A percentile compares a stretch with the other conserved stretches of the same genome.
Conservation (phyloP, 2,113 vertebrate genomes). For the Paraplagusia blochii region DNA sequence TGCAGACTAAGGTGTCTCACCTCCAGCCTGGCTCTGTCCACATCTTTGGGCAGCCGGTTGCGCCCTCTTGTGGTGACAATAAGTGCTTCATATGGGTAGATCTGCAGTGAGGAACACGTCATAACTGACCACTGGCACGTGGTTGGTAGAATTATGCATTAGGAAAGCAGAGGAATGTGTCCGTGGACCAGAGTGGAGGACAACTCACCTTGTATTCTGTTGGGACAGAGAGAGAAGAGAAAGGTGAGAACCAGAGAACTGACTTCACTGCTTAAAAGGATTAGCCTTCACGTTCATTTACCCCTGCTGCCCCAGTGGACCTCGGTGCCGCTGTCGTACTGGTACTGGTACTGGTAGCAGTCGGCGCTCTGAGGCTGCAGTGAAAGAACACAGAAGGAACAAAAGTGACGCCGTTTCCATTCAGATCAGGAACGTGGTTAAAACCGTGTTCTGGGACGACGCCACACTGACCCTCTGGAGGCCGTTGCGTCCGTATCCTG, state of each 20-base stretch:
- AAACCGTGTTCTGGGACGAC: neutral
- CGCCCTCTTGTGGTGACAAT: constrained; percentile 95
- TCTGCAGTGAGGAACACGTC: constrained; percentile 64
- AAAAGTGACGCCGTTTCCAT: neutral
- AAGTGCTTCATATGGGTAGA: constrained; percentile 93
- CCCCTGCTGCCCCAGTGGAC: constrained; percentile 97
- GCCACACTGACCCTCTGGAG: constrained; percentile 84
- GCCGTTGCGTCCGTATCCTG: constrained; percentile 92
- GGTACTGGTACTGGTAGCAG: constrained; percentile 96
- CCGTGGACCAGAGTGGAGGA: neutral
- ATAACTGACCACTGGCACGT: neutral
- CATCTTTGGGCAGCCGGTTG: constrained; percentile 91
- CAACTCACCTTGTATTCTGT: constrained; percentile 91
- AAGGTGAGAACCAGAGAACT: constrained; percentile 20
- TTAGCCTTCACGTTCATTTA: constrained; percentile 55
- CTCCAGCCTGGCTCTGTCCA: constrained; percentile 92
- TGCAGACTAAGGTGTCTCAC: constrained; percentile 69
- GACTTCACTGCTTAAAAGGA: too few species aligned
- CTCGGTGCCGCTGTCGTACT: constrained; percentile 89
- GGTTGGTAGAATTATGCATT: neutral
- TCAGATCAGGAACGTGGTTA: neutral
- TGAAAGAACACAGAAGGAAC: neutral
- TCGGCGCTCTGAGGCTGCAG: constrained; percentile 82
- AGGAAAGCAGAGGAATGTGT: too few species aligned
- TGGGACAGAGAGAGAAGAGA: constrained; percentile 42